Evolutionary conservation across 2,113 vertebrate genomes (phyloP).

Genomic region (Phrynosoma blainvillii): DNA sequence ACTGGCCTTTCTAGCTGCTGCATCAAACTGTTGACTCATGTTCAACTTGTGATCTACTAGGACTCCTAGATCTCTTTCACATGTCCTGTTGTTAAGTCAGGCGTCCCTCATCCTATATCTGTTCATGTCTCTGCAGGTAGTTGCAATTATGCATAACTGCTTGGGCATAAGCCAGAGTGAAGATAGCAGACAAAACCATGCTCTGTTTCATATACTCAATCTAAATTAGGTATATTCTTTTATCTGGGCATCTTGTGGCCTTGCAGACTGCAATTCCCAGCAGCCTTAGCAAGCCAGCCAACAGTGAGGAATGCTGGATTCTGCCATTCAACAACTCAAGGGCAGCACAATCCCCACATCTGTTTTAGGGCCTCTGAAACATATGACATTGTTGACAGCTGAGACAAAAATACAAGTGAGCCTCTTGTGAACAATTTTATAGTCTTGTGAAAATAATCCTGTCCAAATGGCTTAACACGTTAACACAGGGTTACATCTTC

Average conservation of each 20-base stretch:
- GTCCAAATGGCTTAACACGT: constrained; percentile 49
- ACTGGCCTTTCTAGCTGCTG: too few relatives aligned
- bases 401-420: constrained; percentile 44
- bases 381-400: constrained; percentile 32
- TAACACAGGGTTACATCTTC: constrained; percentile 38
- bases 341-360: too few relatives aligned
- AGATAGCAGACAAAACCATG: background rate
- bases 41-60: too few relatives aligned
- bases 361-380: background rate
- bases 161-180: background rate
- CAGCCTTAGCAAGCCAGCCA: too few relatives aligned
- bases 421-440: constrained; percentile 34
- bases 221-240: constrained; percentile 32
- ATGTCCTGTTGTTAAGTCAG: too few relatives aligned
- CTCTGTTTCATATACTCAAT: background rate
- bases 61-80: too few relatives aligned
- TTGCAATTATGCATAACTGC: background rate
- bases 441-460: constrained; percentile 43
- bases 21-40: too few relatives aligned
- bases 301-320: too few relatives aligned
- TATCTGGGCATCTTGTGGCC: too few relatives aligned
- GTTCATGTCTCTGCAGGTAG: background rate
- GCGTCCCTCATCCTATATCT: too few relatives aligned
- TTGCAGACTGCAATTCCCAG: too few relatives aligned
- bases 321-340: too few relatives aligned